Conservation (phyloP, 1,140 invertebrate species). For the Lepidurus apus region DNA sequence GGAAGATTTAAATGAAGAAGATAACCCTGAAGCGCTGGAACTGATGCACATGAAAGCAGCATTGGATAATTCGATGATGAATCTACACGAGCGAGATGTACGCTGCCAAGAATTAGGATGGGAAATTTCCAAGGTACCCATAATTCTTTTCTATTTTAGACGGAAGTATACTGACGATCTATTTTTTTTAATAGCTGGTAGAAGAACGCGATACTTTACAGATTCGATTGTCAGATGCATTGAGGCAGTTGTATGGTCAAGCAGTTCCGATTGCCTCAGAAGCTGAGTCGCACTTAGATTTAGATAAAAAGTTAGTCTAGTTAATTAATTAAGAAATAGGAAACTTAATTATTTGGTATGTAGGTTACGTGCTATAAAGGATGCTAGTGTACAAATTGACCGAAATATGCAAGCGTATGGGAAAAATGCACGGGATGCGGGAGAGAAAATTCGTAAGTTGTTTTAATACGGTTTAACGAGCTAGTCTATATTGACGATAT, state of each 20-base stretch:
- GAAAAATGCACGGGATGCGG: neutral
- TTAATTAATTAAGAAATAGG: too few species aligned
- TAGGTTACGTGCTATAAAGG: conserved; percentile 13
- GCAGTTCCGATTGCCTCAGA: neutral
- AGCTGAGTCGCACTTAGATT: neutral
- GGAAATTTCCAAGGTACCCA: conserved; percentile 63
- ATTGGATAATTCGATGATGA: conserved; percentile 73
- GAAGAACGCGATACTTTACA: conserved; percentile 80
- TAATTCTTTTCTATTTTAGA: conserved; percentile 9
- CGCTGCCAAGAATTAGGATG: conserved; percentile 81
- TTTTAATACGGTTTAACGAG: neutral
- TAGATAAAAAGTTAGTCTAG: neutral
- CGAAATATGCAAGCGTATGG: conserved; percentile 17
- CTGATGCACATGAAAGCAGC: conserved; percentile 48
- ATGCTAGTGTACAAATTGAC: conserved; percentile 19
- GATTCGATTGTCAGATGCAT: conserved; percentile 68
- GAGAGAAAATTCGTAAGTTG: neutral
- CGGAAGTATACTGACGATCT: conserved; percentile 26
- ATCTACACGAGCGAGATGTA: conserved; percentile 79
- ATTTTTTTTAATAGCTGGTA: conserved; percentile 50
- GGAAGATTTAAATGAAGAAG: conserved; percentile 20
- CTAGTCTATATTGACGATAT: neutral
- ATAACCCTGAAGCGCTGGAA: conserved; percentile 32
- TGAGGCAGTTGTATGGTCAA: conserved; percentile 49
- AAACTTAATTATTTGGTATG: too few species aligned